Conservation (phyloP, 2,797 vertebrate genomes). For the Martes flavigula region DNA sequence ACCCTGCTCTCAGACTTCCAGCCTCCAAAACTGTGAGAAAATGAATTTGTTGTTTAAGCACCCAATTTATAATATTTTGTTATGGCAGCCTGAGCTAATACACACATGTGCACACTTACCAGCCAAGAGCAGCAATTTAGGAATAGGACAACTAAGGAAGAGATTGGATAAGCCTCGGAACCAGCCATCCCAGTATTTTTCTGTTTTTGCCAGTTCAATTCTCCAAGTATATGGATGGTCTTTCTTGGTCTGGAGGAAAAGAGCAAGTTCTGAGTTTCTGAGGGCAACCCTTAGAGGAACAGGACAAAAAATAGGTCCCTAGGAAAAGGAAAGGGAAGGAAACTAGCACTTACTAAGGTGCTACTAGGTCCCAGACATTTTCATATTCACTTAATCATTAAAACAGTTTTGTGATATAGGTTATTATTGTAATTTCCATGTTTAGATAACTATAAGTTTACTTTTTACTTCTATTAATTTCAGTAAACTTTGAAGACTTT, state of each 20-base stretch:
- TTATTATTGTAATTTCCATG: not conserved
- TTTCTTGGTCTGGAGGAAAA: conserved; percentile 89
- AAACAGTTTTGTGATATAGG: not conserved
- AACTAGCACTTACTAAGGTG: conserved; percentile 13
- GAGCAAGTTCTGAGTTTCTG: conserved; percentile 58
- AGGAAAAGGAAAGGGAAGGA: conserved; percentile 39
- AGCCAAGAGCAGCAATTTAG: conserved; percentile 96
- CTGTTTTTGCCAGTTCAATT: conserved; percentile 97
- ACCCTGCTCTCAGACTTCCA: not conserved
- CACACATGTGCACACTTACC: conserved; percentile 84
- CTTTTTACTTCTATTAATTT: conserved; percentile 49
- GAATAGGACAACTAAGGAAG: conserved; percentile 94
- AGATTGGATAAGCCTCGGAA: conserved; percentile 97
- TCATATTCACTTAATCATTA: conserved; percentile 21
- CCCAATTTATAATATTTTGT: not conserved
- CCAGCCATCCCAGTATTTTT: conserved; percentile 99
- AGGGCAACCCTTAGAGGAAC: not conserved
- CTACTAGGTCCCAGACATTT: not conserved
- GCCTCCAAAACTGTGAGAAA: conserved; percentile 19
- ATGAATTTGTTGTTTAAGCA: conserved; percentile 37
- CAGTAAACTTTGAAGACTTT: conserved; percentile 20
- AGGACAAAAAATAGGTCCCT: conserved; percentile 37
- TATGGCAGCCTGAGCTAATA: not conserved
- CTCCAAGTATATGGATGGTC: conserved; percentile 96
- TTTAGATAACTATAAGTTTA: not conserved